Base-by-base conservation (phyloP, 2,797 vertebrate genomes). In the Percopsis omiscomaycus region DNA sequence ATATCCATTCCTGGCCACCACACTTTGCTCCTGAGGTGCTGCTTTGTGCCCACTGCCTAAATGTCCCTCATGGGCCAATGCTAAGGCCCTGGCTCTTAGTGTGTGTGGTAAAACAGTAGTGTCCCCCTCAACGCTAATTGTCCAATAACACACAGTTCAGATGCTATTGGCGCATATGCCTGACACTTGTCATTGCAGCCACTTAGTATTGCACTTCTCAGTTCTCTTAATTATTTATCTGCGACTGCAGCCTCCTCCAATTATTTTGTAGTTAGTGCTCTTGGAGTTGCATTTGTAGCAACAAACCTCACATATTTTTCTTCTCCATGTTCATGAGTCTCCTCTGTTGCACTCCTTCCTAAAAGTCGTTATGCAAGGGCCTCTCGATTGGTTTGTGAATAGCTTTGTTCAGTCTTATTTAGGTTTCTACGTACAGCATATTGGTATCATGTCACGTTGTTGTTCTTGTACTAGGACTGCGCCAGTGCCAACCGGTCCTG, bases 1-100 rank as follows among this genome's bases (percentile, higher is more conserved):
- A 9, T 62, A 8, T 67, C 53, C 59, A 73, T 66, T 5, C 58
- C 16, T 46, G 56, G 57, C 57, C 62, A 55, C 58, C 63, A 71
- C 3, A 61, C 57, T 46, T 66, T 66, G 6, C 22, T 60, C 55
- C 30, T 51, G 15, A 75, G 55, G 4, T 71, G 60, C 11, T 60
- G 55, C 13, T 68, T 73, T 1, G 66, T 73, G 8, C 66, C 58
- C 14, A 62, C 69, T 61, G 3, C 56, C 49, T 12, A 76, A 49
- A 42, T 69, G 74, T 66, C 58, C 66, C 10, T 73, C 45, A 22
- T 59, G 70, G 10, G 70, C 44, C 12, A 77, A 59, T 53, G n/a
- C 32, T 16, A 42, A 11, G 32, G 55, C 13, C 14, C 12, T 15
- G 55, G 5, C 14, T 44, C 32, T 42, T 16, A 32, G 58, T 48